Base-by-base conservation (phyloP, 2,797 vertebrate species). In the Sarcophilus harrisii region DNA sequence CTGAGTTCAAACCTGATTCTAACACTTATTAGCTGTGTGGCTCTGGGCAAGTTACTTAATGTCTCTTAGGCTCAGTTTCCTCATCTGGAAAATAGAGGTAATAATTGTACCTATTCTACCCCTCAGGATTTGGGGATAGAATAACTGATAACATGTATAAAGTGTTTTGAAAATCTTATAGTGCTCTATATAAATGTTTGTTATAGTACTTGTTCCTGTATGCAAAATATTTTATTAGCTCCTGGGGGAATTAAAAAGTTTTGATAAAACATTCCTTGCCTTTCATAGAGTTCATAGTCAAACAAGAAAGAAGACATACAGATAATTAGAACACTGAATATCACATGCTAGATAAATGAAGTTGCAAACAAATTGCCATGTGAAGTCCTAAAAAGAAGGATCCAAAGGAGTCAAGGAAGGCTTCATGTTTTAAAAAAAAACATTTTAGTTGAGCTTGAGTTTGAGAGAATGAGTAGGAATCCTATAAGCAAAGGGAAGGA, bases 1-100 rank as follows among this genome's bases (percentile, higher is more conserved):
- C 55, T 92, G 91, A 21, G 59, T 81, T 87, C 93, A 24, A 96
- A 62, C 9, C 54, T 52, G 95, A 45, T 38, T 93, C 54, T 73
- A 92, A 29, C 55, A 93, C 66, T 96, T 94, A 96, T 38, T 87
- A 92, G 59, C 58, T 96, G 91, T 49, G 30, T 95, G 90, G 94
- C 58, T 95, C 90, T 27, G 38, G 38, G 38, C 38, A 81, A 45
- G 21, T 81, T 9, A 81, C 38, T 81, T 49, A 87, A 49, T 11
- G 45, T 87, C 38, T 94, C 91, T 89, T 27, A 92, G 62, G 96
- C 57, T 96, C 91, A 93, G 52, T 93, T 93, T 92, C 57, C 95
- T 73, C 58, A 95, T 89, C 95, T 94, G 66, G 93, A 95, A 97
- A 94, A 89, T 57, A 55, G 29, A 58, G 96, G 94, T 45, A 95